Base-by-base conservation (phyloP, 2,888 invertebrate species). In the Arge pagana region DNA sequence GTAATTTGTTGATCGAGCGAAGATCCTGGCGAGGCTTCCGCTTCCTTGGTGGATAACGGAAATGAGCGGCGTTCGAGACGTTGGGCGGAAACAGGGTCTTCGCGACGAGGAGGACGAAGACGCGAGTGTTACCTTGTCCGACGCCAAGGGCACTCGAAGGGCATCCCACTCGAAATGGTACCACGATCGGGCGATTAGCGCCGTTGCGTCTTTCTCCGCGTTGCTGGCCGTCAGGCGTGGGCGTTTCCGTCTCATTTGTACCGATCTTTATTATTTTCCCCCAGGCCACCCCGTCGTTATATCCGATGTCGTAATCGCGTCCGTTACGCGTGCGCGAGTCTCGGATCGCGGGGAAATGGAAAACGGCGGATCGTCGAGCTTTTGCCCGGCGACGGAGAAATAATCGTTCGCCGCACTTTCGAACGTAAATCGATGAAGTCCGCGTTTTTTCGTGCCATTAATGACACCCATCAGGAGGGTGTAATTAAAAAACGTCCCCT, bases 401-500 rank as follows among this genome's bases (percentile, higher is more conserved):
- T n/a, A n/a, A n/a, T n/a, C n/a, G n/a, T n/a, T n/a, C n/a, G n/a
- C n/a, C n/a, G n/a, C n/a, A n/a, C n/a, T 8, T 7, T 11, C 19
- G 7, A 8, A 10, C 15, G 10, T 8, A 18, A 11, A 51, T 57
- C 52, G 53, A 50, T 51, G 45, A 54, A 50, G 33, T 54, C 50
- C 52, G 50, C 40, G 54, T 57, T 39, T 43, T 19, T 35, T 30
- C 39, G 42, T 48, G 52, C 49, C 45, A 55, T 60, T 55, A 60
- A 58, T 53, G 42, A 35, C 37, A 30, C 35, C 54, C 52, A 60
- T 56, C 50, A 53, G 11, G 21, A 33, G 11, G 10, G 39, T 49
- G 37, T 53, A 53, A 58, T 60, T 55, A 56, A 60, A 60, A 50
- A 48, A 35, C 24, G 52, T 45, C 53, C 53, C 48, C 50, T 30